Percentiles rank a stretch among this genome's conserved stretches.
These are phyloP conservation scores for Psittacula cyanocephala DNA, from an alignment of 2,113 vertebrate species.

Conservation along the genomic window DNA sequence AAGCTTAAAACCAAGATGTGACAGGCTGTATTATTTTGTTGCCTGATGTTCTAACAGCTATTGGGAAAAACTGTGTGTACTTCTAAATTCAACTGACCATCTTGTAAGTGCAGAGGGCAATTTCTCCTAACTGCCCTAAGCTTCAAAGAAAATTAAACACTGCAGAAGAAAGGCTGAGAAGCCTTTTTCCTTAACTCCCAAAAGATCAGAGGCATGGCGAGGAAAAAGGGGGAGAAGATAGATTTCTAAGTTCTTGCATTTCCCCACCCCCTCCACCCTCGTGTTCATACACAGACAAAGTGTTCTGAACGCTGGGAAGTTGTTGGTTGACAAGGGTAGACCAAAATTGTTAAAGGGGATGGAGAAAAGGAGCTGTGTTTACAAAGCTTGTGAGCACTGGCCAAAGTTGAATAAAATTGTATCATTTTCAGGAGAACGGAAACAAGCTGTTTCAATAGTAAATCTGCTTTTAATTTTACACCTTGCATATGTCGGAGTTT, in stretches of 20 bases:
- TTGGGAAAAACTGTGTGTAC: background rate
- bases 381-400: background rate
- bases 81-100: background rate
- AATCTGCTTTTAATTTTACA: background rate
- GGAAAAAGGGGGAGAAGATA: background rate
- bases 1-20: background rate
- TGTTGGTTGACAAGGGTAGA: background rate
- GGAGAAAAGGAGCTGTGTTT: background rate
- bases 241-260: background rate
- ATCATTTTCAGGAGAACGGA: background rate
- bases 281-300: background rate
- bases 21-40: background rate
- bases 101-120: background rate
- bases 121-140: background rate
- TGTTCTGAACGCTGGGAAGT: background rate
- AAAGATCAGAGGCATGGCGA: background rate
- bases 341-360: background rate
- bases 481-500: background rate
- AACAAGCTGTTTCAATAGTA: background rate
- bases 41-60: background rate
- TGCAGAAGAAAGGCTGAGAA: background rate
- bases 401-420: background rate
- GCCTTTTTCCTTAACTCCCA: background rate
- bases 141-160: background rate
- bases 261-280: accelerated